phyloP scores from a whole-genome alignment of 2,113 vertebrate species.

The Polypterus senegalus region DNA sequence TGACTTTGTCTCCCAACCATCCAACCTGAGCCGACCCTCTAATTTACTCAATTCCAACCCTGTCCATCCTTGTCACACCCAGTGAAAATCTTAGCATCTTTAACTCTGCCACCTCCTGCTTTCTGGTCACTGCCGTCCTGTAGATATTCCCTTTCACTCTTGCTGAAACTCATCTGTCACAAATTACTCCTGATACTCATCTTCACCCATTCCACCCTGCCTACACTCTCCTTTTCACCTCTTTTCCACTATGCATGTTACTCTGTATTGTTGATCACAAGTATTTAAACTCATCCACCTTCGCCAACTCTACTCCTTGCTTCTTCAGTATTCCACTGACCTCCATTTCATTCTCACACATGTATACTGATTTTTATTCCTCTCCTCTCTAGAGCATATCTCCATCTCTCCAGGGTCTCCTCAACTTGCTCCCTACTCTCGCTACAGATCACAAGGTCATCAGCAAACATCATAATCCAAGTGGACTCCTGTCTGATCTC shows the following conservation, averaged over 20 bases:
- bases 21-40: background rate
- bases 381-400: too few species aligned
- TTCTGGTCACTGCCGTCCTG: background rate
- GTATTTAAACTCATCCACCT: too few species aligned
- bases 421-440: too few species aligned
- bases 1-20: background rate
- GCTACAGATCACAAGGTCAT: too few species aligned
- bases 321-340: too few species aligned
- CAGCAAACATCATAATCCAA: too few species aligned
- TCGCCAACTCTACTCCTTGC: too few species aligned
- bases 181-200: background rate
- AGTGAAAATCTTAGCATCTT: background rate
- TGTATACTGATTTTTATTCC: too few species aligned
- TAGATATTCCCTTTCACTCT: background rate
- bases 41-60: background rate
- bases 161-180: background rate
- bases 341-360: too few species aligned
- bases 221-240: background rate
- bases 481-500: too few species aligned
- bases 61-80: too few species aligned
- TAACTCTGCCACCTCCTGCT: background rate
- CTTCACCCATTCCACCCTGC: constrained; percentile 1
- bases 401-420: too few species aligned
- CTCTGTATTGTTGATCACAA: background rate
- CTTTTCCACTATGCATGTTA: background rate